phyloP scores from a whole-genome alignment of 2,113 vertebrate genomes.

The Lamprologus lemairii region DNA sequence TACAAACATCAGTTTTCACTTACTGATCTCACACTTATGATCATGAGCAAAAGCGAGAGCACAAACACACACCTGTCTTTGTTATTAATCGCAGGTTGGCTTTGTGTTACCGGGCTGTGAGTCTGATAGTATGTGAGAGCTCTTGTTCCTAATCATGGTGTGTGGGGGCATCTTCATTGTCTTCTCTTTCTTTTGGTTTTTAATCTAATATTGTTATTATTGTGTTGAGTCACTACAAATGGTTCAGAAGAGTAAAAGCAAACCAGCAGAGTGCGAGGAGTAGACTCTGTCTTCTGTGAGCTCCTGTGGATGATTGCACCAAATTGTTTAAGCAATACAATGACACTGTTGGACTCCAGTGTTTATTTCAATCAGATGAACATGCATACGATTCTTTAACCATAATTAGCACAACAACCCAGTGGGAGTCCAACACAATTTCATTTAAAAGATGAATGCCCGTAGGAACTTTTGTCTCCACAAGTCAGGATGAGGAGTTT shows the following conservation, averaged over 20 bases:
- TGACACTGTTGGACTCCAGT: neutral
- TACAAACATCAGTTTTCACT: neutral
- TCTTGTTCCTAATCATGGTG: neutral
- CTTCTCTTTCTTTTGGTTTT: neutral
- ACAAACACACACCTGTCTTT: neutral
- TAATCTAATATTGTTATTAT: neutral
- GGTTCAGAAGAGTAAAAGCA: neutral
- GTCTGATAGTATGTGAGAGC: neutral
- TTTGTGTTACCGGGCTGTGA: neutral
- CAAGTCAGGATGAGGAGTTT: neutral
- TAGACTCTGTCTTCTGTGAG: neutral
- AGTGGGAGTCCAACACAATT: neutral
- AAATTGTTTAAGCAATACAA: neutral
- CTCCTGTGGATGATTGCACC: neutral
- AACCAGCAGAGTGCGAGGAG: neutral
- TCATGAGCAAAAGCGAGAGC: neutral
- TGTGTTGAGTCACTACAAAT: neutral
- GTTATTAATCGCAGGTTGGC: neutral
- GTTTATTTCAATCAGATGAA: neutral
- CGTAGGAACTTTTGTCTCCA: neutral
- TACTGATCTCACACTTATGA: neutral
- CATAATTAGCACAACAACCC: neutral
- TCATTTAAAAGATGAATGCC: neutral
- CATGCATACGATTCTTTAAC: neutral
- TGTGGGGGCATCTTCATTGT: neutral